Percentiles rank a stretch among this genome's conserved stretches.
Conservation (phyloP, 1,140 invertebrate species). For the Caenorhabditis tropicalis region DNA sequence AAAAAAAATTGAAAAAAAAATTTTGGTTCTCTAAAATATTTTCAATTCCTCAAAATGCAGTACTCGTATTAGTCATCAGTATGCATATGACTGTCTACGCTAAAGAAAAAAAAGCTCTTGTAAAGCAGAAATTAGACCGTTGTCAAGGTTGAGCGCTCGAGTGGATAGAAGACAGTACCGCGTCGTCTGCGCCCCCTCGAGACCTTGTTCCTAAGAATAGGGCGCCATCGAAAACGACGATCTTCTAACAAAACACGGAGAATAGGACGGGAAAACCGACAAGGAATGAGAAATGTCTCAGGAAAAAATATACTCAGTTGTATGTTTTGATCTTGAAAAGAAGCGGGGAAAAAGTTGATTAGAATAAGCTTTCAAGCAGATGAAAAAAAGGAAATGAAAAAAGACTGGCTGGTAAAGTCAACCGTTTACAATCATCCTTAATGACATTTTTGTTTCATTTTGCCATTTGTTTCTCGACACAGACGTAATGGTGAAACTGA, state of each 20-base stretch:
- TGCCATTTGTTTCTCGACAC: neutral
- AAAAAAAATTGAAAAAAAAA: neutral
- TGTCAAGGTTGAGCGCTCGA: neutral
- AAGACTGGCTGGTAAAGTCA: neutral
- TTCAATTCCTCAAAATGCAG: too few species aligned
- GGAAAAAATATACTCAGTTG: too few species aligned
- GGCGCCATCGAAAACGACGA: neutral
- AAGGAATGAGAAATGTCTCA: too few species aligned
- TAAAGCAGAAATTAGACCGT: slow-evolving; percentile 14
- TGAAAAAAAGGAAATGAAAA: neutral
- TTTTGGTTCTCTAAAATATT: neutral
- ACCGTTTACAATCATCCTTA: neutral
- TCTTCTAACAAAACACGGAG: neutral
- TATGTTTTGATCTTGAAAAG: too few species aligned
- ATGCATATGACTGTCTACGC: too few species aligned
- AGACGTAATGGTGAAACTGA: neutral
- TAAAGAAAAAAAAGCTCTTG: too few species aligned
- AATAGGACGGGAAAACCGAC: neutral
- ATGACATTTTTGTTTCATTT: neutral
- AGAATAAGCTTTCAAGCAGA: neutral
- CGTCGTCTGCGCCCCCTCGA: neutral
- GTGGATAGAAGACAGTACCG: neutral
- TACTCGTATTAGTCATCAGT: too few species aligned
- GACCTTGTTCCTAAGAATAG: slow-evolving; percentile 17
- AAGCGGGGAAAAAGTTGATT: neutral